phyloP scores from a whole-genome alignment of 2,113 vertebrate genomes.

The Progne subis region DNA sequence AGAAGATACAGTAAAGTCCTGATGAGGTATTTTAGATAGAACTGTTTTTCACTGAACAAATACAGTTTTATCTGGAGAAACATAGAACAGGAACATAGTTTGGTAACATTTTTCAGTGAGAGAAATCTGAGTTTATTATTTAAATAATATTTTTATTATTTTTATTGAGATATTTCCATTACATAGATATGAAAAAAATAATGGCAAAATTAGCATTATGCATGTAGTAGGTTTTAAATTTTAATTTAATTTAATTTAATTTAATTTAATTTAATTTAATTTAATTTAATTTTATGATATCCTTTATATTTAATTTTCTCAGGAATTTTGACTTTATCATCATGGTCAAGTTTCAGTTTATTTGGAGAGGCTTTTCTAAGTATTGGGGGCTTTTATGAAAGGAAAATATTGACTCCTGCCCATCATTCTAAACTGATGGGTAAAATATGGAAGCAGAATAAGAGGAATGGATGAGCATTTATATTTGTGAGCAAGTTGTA shows the following conservation, averaged over 20 bases:
- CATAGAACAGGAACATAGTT: background rate
- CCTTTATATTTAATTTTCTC: background rate
- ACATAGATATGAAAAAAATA: background rate
- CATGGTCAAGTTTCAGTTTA: background rate
- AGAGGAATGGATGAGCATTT: background rate
- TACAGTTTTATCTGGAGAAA: background rate
- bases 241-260: too few relatives aligned
- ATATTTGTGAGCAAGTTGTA: background rate
- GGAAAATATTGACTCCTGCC: background rate
- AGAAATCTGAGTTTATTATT: background rate
- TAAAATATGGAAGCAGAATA: background rate
- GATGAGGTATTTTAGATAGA: background rate
- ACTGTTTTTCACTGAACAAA: background rate
- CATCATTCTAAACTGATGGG: background rate
- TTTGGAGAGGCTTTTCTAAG: background rate
- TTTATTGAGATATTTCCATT: background rate
- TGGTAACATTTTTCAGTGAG: background rate
- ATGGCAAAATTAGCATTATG: background rate
- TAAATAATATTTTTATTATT: background rate
- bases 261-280: too few relatives aligned
- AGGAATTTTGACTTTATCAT: background rate
- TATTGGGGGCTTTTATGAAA: background rate
- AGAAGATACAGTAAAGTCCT: background rate
- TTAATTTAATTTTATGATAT: background rate
- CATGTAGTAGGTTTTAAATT: accelerated